Evolutionary conservation across 1,140 invertebrate genomes (phyloP).

Genomic region (Octopus sinensis): DNA sequence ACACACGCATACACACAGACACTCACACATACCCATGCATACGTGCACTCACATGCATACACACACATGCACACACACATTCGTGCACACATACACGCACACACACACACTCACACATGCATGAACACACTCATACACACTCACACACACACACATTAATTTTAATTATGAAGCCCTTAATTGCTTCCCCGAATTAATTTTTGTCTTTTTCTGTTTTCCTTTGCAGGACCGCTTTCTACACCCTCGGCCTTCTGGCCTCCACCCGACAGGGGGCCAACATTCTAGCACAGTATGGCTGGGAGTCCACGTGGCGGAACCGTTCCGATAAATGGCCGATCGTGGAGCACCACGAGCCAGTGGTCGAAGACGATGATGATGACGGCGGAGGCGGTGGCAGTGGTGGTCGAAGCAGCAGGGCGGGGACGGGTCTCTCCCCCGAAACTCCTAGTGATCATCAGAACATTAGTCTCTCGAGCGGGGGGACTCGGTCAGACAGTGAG

Average conservation of each 20-base stretch:
- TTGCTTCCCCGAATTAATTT: background rate
- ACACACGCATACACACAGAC: too few relatives aligned
- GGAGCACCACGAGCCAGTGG: constrained; percentile 62
- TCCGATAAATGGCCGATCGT: constrained; percentile 81
- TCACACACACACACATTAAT: too few relatives aligned
- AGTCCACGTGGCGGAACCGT: constrained; percentile 70
- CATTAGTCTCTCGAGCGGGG: constrained; percentile 21
- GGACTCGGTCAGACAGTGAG: constrained; percentile 23
- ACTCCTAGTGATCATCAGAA: constrained; percentile 27
- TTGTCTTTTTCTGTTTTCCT: constrained; percentile 26
- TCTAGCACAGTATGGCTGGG: constrained; percentile 75
- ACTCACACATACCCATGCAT: too few relatives aligned
- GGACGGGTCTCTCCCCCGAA: constrained; percentile 23
- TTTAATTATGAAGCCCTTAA: too few relatives aligned
- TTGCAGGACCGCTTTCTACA: constrained; percentile 80
- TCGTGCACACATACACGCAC: too few relatives aligned
- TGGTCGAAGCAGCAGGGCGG: too few relatives aligned
- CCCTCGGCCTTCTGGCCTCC: constrained; percentile 77
- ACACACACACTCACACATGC: too few relatives aligned
- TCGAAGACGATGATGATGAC: too few relatives aligned
- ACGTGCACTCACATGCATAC: too few relatives aligned
- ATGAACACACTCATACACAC: too few relatives aligned
- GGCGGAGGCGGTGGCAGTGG: too few relatives aligned
- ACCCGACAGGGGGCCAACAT: constrained; percentile 77
- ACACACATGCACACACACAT: too few relatives aligned